Evolutionary conservation across 92 coral and sea anemone genomes (phyloP).

Genomic region (Siderastrea siderea): DNA sequence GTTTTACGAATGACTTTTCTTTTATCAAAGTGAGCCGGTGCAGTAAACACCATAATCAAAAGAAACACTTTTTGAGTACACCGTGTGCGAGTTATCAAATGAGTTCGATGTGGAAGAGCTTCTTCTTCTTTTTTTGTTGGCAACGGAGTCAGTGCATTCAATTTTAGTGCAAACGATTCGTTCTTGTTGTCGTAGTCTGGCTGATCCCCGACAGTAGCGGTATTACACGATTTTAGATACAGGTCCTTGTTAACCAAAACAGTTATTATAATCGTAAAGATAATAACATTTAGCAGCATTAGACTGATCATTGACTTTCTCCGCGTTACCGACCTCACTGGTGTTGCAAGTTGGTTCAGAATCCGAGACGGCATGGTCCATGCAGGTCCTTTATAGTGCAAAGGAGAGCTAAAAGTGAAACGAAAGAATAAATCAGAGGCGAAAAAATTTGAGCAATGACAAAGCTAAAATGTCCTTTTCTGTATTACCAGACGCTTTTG

Average conservation of each 20-base stretch:
- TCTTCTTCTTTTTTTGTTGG: neutral
- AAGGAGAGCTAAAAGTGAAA: neutral
- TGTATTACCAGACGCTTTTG: no score
- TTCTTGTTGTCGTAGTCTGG: neutral
- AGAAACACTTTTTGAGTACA: constrained; percentile 9
- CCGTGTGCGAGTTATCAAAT: neutral
- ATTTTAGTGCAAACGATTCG: neutral
- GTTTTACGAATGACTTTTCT: constrained; percentile 60
- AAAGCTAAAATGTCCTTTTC: no score
- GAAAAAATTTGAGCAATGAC: no score
- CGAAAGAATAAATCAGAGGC: neutral
- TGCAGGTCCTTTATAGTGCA: neutral
- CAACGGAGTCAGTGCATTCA: neutral
- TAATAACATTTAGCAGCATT: neutral
- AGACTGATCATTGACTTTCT: neutral
- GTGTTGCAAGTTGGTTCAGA: neutral
- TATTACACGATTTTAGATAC: neutral
- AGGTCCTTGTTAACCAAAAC: neutral
- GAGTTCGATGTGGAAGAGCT: neutral
- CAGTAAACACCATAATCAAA: constrained; percentile 53
- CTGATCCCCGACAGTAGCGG: neutral
- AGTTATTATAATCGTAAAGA: neutral
- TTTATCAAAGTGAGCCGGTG: constrained; percentile 47
- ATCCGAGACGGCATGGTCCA: neutral
- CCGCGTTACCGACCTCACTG: neutral